Conservation (phyloP, 2,797 vertebrate species). For the Trematomus bernacchii region DNA sequence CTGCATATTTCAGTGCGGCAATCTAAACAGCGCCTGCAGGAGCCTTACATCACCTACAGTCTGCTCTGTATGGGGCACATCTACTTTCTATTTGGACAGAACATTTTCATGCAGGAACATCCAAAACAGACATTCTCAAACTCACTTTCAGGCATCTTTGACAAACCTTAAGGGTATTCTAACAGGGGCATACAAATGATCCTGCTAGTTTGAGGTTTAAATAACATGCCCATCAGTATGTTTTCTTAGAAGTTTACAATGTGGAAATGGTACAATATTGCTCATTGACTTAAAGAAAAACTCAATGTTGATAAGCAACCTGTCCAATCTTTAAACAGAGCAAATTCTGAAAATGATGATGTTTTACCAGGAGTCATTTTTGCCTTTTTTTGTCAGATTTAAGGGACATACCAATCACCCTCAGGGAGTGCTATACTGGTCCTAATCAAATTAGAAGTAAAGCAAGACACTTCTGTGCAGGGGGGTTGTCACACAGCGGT, state of each 20-base stretch:
- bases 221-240: background rate
- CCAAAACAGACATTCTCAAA: conserved; percentile 16
- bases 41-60: conserved; percentile 43
- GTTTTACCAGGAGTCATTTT: conserved; percentile 19
- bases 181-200: conserved; percentile 12
- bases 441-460: conserved; percentile 69
- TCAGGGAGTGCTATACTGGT: conserved; percentile 35
- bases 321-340: background rate
- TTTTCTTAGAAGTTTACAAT: background rate
- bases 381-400: conserved; percentile 25
- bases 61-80: conserved; percentile 25
- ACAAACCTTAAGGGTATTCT: background rate
- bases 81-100: conserved; percentile 42
- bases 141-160: background rate
- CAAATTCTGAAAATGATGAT: conserved; percentile 15
- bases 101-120: conserved; percentile 30
- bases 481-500: conserved; percentile 59
- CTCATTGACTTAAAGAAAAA: background rate
- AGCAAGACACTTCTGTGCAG: conserved; percentile 59
- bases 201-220: background rate
- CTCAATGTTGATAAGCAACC: background rate
- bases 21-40: conserved; percentile 53
- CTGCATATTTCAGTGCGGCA: conserved; percentile 60
- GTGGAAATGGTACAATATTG: background rate
- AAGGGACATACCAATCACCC: conserved; percentile 42